Percentiles rank a stretch among this genome's conserved stretches.
Evolutionary conservation across 2,113 vertebrate genomes (phyloP).

Genomic region (Erinaceus europaeus): DNA sequence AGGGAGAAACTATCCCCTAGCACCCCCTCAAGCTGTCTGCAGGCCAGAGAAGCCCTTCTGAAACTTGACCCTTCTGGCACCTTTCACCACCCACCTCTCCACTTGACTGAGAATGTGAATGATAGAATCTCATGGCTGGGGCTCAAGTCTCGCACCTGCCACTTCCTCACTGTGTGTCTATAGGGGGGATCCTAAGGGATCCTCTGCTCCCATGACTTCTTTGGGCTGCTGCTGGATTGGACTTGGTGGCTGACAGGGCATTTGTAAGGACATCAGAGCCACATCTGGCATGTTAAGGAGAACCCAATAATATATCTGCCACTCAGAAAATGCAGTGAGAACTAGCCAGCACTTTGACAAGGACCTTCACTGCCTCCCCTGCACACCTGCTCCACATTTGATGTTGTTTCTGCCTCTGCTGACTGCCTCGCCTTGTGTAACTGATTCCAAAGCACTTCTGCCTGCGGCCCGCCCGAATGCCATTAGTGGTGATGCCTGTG

Average conservation of each 20-base stretch:
- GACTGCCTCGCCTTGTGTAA: not conserved
- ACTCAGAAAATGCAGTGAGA: not conserved
- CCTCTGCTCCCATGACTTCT: not conserved
- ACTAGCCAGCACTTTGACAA: slow-evolving; percentile 33
- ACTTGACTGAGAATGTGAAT: not conserved
- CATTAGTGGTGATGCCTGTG: no score
- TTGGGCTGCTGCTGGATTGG: not conserved
- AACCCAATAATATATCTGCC: slow-evolving; percentile 25
- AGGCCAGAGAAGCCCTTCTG: not conserved
- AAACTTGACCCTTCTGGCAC: not conserved
- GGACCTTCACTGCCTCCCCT: not conserved
- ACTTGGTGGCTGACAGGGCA: rapidly evolving
- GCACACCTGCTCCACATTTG: not conserved
- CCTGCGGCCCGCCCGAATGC: no score
- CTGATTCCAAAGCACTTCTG: slow-evolving; percentile 35
- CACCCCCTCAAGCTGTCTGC: no score
- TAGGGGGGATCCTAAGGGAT: not conserved
- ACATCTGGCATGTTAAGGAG: not conserved
- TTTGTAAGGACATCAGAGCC: not conserved
- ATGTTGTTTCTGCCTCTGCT: slow-evolving; percentile 9
- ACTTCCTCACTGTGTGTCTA: not conserved
- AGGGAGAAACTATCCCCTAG: not conserved
- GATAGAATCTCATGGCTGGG: no score
- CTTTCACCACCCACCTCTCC: not conserved
- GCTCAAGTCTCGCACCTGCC: not conserved